phyloP scores from a whole-genome alignment of 1,140 invertebrate genomes.

The Trypoxylus dichotomus region DNA sequence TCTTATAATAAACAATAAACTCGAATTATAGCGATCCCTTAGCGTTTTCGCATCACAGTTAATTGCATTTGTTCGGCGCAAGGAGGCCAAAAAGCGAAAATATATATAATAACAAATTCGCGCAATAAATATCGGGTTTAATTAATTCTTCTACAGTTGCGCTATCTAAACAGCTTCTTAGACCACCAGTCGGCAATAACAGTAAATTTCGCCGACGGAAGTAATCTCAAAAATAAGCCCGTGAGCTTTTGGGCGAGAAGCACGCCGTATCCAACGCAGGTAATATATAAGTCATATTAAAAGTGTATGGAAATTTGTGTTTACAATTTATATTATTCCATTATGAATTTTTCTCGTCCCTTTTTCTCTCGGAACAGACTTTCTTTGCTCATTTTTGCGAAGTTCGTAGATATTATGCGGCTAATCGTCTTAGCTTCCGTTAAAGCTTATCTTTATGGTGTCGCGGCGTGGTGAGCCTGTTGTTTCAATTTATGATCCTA shows the following conservation, averaged over 20 bases:
- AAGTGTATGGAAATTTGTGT: conserved; percentile 21
- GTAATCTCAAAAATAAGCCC: conserved; percentile 11
- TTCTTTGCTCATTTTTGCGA: neutral
- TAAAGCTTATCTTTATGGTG: neutral
- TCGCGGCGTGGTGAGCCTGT: neutral
- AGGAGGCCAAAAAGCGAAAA: neutral
- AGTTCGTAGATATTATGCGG: neutral
- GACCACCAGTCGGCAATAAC: conserved; percentile 16
- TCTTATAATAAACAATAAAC: no score
- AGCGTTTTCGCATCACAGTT: neutral
- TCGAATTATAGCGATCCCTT: no score
- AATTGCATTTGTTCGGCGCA: neutral
- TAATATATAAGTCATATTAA: conserved; percentile 13
- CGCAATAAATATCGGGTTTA: neutral
- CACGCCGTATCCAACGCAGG: neutral
- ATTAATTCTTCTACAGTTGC: conserved; percentile 6
- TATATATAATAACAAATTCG: conserved; percentile 8
- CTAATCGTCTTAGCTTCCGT: neutral
- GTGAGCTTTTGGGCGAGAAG: neutral
- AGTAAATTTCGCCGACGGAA: neutral
- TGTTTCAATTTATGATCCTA: no score
- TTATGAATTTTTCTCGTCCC: neutral
- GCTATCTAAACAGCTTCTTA: conserved; percentile 18
- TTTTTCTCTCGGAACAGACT: no score
- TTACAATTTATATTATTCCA: conserved; percentile 22